Conservation (phyloP, 2,888 invertebrate species). For the Celastrina argiolus region DNA sequence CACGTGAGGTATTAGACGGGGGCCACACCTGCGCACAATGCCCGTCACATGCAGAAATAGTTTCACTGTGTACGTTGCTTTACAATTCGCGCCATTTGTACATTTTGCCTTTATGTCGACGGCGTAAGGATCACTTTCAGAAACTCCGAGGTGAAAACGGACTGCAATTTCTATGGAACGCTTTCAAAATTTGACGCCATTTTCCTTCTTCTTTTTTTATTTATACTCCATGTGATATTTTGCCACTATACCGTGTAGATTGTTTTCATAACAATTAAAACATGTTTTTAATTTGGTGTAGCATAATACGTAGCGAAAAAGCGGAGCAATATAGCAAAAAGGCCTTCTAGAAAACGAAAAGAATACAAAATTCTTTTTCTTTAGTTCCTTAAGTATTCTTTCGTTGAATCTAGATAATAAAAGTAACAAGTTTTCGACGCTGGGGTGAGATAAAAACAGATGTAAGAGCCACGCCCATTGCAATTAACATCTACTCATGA, state of each 20-base stretch:
- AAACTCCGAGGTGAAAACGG: too few relatives aligned
- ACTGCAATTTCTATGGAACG: conserved; percentile 8
- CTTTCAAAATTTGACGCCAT: not conserved
- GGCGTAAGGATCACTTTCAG: too few relatives aligned
- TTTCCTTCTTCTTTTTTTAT: not conserved
- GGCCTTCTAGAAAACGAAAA: too few relatives aligned
- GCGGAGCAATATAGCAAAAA: too few relatives aligned
- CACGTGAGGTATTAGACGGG: conserved; percentile 27
- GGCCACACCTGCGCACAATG: conserved; percentile 32
- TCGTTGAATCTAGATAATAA: conserved; percentile 5
- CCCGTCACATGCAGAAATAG: conserved; percentile 28
- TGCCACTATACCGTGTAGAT: too few relatives aligned
- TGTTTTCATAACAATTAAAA: too few relatives aligned
- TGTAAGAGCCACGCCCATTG: not conserved
- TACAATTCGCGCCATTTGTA: conserved; percentile 1
- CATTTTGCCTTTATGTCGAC: too few relatives aligned
- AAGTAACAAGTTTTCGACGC: conserved; percentile 11
- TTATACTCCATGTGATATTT: not conserved
- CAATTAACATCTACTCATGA: not conserved
- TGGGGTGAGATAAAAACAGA: conserved; percentile 3
- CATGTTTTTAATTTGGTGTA: too few relatives aligned
- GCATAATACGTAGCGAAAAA: too few relatives aligned
- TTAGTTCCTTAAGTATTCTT: not conserved
- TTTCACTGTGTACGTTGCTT: conserved; percentile 10
- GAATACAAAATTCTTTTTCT: not conserved